Conservation (phyloP, 2,113 vertebrate genomes). For the Telmatochromis bifrenatus region DNA sequence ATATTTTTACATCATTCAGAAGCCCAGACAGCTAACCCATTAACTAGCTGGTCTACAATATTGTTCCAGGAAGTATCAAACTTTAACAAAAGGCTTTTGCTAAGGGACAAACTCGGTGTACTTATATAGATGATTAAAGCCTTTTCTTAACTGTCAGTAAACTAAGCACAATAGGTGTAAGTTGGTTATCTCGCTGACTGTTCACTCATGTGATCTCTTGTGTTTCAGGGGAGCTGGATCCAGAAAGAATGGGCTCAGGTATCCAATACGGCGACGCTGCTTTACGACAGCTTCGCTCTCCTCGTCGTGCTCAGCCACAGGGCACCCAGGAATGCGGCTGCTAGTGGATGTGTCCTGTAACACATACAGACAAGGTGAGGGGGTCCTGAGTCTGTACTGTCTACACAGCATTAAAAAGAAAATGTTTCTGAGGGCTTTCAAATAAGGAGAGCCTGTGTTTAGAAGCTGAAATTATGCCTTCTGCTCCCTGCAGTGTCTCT, state of each 20-base stretch:
- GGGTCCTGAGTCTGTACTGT: neutral
- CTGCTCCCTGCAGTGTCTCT: neutral
- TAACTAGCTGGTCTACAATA: neutral
- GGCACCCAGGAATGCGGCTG: conserved; percentile 84
- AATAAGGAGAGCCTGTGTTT: neutral
- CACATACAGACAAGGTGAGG: neutral
- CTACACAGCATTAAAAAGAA: neutral
- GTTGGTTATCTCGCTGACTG: neutral
- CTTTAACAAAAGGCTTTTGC: neutral
- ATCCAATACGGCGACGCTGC: conserved; percentile 89
- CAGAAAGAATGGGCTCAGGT: conserved; percentile 91
- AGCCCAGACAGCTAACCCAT: neutral
- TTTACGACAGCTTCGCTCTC: conserved; percentile 83
- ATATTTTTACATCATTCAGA: neutral
- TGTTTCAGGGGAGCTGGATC: conserved; percentile 83
- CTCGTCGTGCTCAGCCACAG: conserved; percentile 79
- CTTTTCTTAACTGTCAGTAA: neutral
- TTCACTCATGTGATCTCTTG: neutral
- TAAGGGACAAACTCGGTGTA: neutral
- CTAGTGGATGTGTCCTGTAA: conserved; percentile 44
- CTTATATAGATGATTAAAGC: neutral
- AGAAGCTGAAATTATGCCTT: neutral
- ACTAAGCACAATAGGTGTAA: neutral
- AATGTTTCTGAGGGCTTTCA: neutral
- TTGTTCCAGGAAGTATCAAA: neutral